Percentiles rank a stretch among this genome's conserved stretches.
Evolutionary conservation across 2,113 vertebrate genomes (phyloP).

Genomic region (Grallaria varia): DNA sequence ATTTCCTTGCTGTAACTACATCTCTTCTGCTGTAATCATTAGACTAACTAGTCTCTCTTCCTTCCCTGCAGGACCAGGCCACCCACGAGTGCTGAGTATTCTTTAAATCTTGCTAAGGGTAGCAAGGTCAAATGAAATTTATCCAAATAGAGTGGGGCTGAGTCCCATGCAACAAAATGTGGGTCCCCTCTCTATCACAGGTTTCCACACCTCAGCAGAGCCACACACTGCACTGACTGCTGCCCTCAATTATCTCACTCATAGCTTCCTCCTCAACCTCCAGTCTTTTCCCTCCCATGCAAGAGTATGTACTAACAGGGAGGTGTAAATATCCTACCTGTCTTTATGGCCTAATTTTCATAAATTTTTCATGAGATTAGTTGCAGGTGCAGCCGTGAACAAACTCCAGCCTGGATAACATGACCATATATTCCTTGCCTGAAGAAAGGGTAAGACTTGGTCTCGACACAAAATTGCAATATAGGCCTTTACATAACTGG

Average conservation of each 20-base stretch:
- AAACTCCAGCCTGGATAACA: not conserved
- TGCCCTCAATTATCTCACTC: not conserved
- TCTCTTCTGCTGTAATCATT: not conserved
- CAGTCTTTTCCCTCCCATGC: not conserved
- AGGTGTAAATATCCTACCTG: not conserved
- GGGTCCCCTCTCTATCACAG: not conserved
- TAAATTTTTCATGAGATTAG: not conserved
- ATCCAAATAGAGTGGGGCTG: not conserved
- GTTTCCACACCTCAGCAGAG: fast-evolving
- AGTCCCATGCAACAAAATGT: not conserved
- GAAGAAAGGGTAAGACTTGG: constrained; percentile 50
- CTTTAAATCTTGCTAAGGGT: not conserved
- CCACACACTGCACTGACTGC: not conserved
- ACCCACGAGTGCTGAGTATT: not conserved
- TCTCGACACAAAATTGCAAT: constrained; percentile 28
- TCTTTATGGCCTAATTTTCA: not conserved
- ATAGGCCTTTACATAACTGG: constrained; percentile 40
- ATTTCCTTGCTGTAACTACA: not conserved
- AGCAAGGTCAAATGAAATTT: not conserved
- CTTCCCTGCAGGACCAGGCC: not conserved
- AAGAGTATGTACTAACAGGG: not conserved
- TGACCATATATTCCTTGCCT: constrained; percentile 24
- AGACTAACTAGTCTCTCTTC: not conserved
- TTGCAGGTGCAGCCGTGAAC: not conserved
- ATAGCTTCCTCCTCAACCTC: not conserved